These are phyloP conservation scores for Merops nubicus DNA, from an alignment of 2,113 vertebrate genomes.

Conservation along the genomic window DNA sequence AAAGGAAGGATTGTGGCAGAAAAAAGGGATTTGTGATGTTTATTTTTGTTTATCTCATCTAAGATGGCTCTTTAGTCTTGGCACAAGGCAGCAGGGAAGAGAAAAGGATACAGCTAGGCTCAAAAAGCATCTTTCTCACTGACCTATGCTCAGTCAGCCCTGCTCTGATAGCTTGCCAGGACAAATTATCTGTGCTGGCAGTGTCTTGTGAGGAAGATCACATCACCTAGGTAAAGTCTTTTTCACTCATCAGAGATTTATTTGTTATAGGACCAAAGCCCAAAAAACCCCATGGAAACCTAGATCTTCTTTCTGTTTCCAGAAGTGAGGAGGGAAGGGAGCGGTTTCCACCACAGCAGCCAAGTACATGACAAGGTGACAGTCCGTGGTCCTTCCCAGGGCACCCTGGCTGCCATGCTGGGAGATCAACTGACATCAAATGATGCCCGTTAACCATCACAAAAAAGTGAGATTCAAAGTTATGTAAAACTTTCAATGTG, in stretches of 20 bases:
- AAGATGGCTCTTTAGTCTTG: background rate
- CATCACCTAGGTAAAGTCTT: background rate
- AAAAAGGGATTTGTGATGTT: background rate
- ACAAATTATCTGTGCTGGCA: background rate
- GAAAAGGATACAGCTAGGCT: background rate
- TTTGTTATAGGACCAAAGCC: background rate
- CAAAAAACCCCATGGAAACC: background rate
- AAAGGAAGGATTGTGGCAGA: background rate
- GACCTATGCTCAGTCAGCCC: rapidly evolving
- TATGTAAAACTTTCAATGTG: background rate
- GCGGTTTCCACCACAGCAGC: background rate
- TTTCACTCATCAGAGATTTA: background rate
- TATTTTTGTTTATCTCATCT: background rate
- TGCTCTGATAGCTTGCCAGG: background rate
- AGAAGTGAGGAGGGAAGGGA: background rate
- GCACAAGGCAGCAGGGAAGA: background rate
- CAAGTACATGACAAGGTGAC: rapidly evolving
- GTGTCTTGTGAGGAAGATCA: background rate
- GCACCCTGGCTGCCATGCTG: background rate
- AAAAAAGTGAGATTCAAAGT: background rate
- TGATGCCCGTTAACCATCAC: background rate
- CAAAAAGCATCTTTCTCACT: background rate
- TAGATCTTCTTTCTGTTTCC: background rate
- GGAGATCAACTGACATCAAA: background rate
- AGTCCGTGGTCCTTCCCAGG: background rate